A percentile compares a stretch with the other conserved stretches of the same genome.
phyloP scores from a whole-genome alignment of 1,140 invertebrate genomes.

The Drosophila bocki region DNA sequence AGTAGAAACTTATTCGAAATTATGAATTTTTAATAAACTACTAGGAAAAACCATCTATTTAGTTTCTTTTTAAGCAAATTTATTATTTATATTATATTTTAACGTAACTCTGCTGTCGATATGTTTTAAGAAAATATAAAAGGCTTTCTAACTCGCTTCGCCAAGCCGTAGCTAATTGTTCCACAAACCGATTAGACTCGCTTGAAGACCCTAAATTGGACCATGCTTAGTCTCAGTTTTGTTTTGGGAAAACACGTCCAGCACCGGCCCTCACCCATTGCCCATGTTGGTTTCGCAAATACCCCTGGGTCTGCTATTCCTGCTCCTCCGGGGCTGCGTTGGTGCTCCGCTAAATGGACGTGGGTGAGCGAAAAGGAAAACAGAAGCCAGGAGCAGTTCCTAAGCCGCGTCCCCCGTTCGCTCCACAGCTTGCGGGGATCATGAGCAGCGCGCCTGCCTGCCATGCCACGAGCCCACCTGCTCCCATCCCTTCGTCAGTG shows the following conservation, averaged over 20 bases:
- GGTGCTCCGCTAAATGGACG: conserved; percentile 2
- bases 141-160: not conserved
- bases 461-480: conserved; percentile 47
- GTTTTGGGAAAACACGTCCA: not conserved
- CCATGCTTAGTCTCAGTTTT: conserved; percentile 8
- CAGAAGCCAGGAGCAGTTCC: not conserved
- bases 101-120: no score
- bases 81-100: no score
- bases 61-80: not conserved
- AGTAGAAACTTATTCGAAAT: not conserved
- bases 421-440: conserved; percentile 48
- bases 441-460: conserved; percentile 51
- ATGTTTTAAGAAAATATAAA: not conserved
- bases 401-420: not conserved
- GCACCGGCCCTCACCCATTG: not conserved
- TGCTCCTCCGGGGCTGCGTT: not conserved
- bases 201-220: conserved; percentile 30
- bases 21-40: not conserved
- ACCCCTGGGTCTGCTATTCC: not conserved
- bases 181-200: conserved; percentile 34
- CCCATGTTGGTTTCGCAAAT: conserved; percentile 11
- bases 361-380: conserved; percentile 34
- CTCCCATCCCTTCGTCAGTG: not conserved
- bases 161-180: conserved; percentile 45
- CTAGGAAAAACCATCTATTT: not conserved